Evolutionary conservation across 2,113 vertebrate genomes (phyloP), one percentile per base, ranked within the genome.

Genomic region (Ramphastos sulfuratus): DNA sequence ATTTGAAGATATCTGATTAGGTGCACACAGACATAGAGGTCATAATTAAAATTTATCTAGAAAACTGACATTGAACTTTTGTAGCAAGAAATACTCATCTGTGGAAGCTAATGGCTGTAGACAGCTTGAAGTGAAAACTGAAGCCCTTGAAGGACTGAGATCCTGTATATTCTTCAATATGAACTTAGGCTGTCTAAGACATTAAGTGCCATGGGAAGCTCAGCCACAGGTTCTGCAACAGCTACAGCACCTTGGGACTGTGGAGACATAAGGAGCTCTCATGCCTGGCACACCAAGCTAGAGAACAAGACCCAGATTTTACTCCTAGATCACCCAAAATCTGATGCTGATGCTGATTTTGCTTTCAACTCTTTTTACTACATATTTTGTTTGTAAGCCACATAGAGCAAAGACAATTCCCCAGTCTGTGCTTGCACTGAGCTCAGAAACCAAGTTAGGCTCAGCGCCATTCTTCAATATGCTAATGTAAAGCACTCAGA

Each of bases 401-500:
- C 56, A 70, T 3, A 27, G 8, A 21, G 4, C 7, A 74, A 71
- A 72, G 33, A 31, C 6, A 67, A 8, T n/a, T 3, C 28, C 25
- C 4, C 9, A 73, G 37, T 8, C 54, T 52, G 42, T 21, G 23
- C 3, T 11, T 17, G 5, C 10, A 70, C 1, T 0, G 6, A 42
- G 13, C 10, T 12, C 12, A 66, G 28, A 77, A 82, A 71, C 3
- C 12, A 37, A 50, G 65, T 44, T n/a, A 71, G 42, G 9, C 27
- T 67, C 20, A 56, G 30, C 7, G 20, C 23, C 12, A 11, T n/a
- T 33, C 15, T 61, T 86, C 69, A 71, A 6, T 30, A 31, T 10
- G 23, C 70, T 56, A 5, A 46, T 28, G 5, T 12, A 63, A 64
- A 44, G 7, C 19, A 58, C 24, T 23, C 59, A 52, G 16, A 46